Evolutionary conservation across 2,113 vertebrate species (phyloP), one percentile per base, ranked within the genome.

Genomic region (Pogonocichla stellata): DNA sequence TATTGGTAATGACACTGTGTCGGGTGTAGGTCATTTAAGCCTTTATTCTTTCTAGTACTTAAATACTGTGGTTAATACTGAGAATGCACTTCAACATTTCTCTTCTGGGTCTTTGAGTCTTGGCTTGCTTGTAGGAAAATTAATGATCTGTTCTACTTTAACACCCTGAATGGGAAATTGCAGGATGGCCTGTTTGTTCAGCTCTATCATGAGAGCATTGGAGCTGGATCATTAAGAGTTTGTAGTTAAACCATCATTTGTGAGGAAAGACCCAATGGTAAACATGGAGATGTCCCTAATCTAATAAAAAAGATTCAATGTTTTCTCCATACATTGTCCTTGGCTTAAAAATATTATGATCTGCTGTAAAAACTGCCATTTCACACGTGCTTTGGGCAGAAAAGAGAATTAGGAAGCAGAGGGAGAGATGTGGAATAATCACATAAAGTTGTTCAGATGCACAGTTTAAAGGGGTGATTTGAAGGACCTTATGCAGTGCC

Each of bases 111-210:
- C 26, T 80, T 72, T 88, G 58, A 91, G 36, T 77, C 40, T 86
- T 90, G 65, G 43, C 64, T 95, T 86, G 40, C 36, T 77, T 80
- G 92, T 60, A 77, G 5, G 7, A 86, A 93, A 94, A 73, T 65
- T 89, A 84, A 89, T 66, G 42, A 57, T 70, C 85, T 81, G 28
- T 78, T 84, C 77, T 78, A 14, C 54, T 75, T 89, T 89, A 83
- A 60, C 40, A 73, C 36, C 14, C 40, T 73, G 45, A 83, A 34
- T 72, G 40, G 40, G 67, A 86, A 95, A 80, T 78, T 78, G 40
- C 50, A 73, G 79, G 24, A 70, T 14, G 19, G 22, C 19, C 42
- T 34, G 11, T 45, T 69, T 9, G 4, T 67, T 43, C 58, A 69
- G 24, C n/a, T 86, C 42, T 74, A 8, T 56, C 1, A 6, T 77